These are phyloP conservation scores for Halcyon smyrnensis DNA, from an alignment of 2,797 vertebrate genomes.

Conservation along the genomic window DNA sequence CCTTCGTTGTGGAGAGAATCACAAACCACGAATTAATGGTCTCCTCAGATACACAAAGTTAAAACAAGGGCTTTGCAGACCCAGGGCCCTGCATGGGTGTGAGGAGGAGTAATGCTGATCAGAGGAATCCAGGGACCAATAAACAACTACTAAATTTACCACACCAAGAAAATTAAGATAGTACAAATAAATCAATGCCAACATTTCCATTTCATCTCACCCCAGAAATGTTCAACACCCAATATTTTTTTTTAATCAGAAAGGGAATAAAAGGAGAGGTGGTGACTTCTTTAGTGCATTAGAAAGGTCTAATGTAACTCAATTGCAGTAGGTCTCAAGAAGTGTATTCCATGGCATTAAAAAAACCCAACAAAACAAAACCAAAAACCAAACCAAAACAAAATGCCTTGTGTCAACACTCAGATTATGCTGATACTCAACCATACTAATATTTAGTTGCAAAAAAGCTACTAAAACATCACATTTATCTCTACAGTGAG, in stretches of 20 bases:
- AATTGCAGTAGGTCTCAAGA: background rate
- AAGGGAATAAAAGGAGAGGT: background rate
- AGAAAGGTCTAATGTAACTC: background rate
- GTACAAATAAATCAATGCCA: background rate
- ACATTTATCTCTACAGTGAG: background rate
- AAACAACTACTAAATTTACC: background rate
- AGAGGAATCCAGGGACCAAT: background rate
- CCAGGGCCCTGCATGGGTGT: fast-evolving
- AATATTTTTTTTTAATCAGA: background rate
- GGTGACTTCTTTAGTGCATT: background rate
- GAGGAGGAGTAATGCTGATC: background rate
- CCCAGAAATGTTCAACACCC: background rate
- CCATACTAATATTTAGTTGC: background rate
- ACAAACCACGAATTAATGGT: background rate
- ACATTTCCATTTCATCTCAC: background rate
- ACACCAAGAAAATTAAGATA: background rate
- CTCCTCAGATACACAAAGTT: background rate
- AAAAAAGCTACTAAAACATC: background rate
- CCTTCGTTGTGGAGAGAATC: background rate
- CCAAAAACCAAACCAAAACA: too few species aligned
- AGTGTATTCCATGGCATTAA: background rate
- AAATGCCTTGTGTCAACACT: background rate
- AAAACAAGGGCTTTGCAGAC: background rate
- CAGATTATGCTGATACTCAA: background rate
- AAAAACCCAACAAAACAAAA: background rate